Evolutionary conservation across 2,113 vertebrate species (phyloP).

Genomic region (Ceuthmochares aereus): DNA sequence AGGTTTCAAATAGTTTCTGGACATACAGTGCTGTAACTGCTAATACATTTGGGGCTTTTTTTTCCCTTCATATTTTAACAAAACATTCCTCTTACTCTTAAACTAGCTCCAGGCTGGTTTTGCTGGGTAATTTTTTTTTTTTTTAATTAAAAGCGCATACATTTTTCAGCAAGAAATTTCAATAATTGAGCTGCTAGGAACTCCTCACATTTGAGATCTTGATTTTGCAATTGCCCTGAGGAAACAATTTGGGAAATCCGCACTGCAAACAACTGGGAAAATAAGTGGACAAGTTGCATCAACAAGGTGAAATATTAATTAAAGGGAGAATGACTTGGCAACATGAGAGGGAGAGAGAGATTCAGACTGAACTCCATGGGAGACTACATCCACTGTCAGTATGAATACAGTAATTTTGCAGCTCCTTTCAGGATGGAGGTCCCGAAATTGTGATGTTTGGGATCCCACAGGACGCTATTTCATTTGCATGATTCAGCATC

Average conservation of each 20-base stretch:
- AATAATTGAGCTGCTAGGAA: constrained; percentile 42
- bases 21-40: neutral
- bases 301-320: constrained; percentile 63
- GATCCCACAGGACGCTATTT: neutral
- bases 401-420: neutral
- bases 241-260: constrained; percentile 56
- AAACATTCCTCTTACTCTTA: constrained; percentile 8
- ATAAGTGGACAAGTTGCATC: constrained; percentile 52
- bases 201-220: constrained; percentile 21
- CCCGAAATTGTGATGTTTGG: neutral
- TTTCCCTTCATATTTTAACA: neutral
- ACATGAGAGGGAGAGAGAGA: neutral
- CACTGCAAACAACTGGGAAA: constrained; percentile 54
- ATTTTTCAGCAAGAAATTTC: constrained; percentile 60
- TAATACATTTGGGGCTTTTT: neutral
- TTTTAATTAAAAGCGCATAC: constrained; percentile 30
- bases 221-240: constrained; percentile 10
- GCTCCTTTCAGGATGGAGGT: neutral
- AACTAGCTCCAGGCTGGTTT: constrained; percentile 12
- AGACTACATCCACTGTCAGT: neutral
- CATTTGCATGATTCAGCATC: constrained; percentile 46
- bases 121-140: neutral
- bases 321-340: constrained; percentile 2
- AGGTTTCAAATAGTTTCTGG: neutral
- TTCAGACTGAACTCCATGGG: neutral